A percentile compares a stretch with the other conserved stretches of the same genome.
Conservation (phyloP, 2,888 invertebrate genomes). For the Sycophila texana region DNA sequence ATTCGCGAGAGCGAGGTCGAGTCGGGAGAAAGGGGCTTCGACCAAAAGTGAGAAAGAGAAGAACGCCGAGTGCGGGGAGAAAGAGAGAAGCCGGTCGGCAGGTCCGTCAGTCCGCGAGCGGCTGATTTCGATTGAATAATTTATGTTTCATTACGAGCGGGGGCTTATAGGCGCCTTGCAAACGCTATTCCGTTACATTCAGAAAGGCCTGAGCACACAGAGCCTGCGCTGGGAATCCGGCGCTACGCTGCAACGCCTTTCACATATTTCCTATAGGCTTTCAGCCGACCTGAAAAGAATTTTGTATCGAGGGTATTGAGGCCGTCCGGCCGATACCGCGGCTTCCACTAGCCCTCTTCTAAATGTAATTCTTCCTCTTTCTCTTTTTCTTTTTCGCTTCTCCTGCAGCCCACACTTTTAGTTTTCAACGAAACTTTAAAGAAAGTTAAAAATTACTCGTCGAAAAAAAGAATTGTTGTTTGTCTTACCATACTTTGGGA, state of each 20-base stretch:
- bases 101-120: slow-evolving; percentile 57
- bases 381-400: neutral
- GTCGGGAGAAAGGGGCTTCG: slow-evolving; percentile 7
- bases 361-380: slow-evolving; percentile 43
- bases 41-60: slow-evolving; percentile 40
- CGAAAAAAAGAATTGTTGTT: neutral
- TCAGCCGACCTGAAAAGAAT: slow-evolving; percentile 70
- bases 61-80: slow-evolving; percentile 28
- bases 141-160: slow-evolving; percentile 75
- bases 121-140: slow-evolving; percentile 76
- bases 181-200: slow-evolving; percentile 73
- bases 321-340: slow-evolving; percentile 61
- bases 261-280: slow-evolving; percentile 75
- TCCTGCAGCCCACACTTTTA: slow-evolving; percentile 18
- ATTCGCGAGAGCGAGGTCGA: slow-evolving; percentile 58
- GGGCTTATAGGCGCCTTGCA: slow-evolving; percentile 75
- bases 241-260: slow-evolving; percentile 64
- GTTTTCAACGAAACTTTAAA: neutral
- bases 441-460: neutral
- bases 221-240: slow-evolving; percentile 63
- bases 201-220: slow-evolving; percentile 72
- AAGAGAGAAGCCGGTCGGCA: slow-evolving; percentile 44
- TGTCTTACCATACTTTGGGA: no score
- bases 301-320: slow-evolving; percentile 74
- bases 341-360: slow-evolving; percentile 34